These are phyloP conservation scores for Romanogobio albipinnatus DNA, from an alignment of 2,113 vertebrate species.

Conservation along the genomic window DNA sequence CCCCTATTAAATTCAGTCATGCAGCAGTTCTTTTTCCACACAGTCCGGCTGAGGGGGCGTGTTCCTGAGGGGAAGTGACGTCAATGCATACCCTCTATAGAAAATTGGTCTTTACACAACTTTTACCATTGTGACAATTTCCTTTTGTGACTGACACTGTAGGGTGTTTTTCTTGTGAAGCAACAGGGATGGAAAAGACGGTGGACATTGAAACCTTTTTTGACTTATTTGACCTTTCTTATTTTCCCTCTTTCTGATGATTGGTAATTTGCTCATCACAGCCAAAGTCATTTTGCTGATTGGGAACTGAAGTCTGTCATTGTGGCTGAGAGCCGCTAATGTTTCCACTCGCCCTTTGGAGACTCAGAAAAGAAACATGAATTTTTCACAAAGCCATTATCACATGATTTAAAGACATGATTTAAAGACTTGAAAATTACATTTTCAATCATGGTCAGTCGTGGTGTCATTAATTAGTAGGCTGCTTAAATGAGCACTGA, in stretches of 20 bases:
- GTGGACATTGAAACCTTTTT: background rate
- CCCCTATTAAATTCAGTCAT: too few species aligned
- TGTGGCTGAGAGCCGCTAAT: slow-evolving; percentile 16
- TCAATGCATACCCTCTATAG: too few species aligned
- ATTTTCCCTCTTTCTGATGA: background rate
- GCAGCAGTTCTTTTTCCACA: too few species aligned
- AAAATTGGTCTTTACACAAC: background rate
- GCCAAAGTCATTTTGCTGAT: slow-evolving; percentile 34
- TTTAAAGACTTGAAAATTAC: slow-evolving; percentile 43
- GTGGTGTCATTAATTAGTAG: slow-evolving; percentile 23
- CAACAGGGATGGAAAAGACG: background rate
- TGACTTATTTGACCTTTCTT: background rate
- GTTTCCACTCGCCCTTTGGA: slow-evolving; percentile 7
- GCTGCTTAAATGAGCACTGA: slow-evolving; percentile 20
- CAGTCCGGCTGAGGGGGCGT: too few species aligned
- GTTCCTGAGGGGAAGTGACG: too few species aligned
- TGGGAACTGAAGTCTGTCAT: slow-evolving; percentile 11
- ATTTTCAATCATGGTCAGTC: slow-evolving; percentile 38
- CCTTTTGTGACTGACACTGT: background rate
- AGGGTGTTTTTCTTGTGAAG: background rate
- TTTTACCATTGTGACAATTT: background rate
- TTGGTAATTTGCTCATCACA: slow-evolving; percentile 11
- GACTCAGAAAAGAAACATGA: slow-evolving; percentile 36
- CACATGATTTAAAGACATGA: slow-evolving; percentile 39
- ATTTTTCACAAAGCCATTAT: slow-evolving; percentile 42